These are phyloP conservation scores for Pegoplata infirma DNA, from an alignment of 2,888 invertebrate species.

Conservation along the genomic window DNA sequence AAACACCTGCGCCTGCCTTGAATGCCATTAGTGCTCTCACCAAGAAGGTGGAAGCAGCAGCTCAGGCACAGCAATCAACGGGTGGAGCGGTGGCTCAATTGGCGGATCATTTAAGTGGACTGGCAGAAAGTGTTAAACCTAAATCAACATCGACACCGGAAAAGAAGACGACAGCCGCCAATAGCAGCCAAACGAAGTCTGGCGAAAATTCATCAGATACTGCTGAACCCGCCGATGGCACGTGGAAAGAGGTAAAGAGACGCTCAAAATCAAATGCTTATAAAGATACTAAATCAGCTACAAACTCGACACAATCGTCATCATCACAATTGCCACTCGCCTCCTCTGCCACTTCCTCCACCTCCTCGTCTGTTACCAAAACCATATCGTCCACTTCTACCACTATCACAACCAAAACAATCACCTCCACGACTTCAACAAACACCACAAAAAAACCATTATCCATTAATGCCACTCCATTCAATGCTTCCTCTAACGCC, in stretches of 20 bases:
- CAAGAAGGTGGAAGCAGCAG: slow-evolving; percentile 70
- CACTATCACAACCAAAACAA: slow-evolving; percentile 54
- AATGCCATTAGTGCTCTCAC: slow-evolving; percentile 73
- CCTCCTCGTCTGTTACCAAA: slow-evolving; percentile 46
- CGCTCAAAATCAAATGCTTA: slow-evolving; percentile 80
- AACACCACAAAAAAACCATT: slow-evolving; percentile 52
- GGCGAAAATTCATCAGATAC: slow-evolving; percentile 39
- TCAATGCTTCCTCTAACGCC: slow-evolving; percentile 44
- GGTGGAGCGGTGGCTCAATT: slow-evolving; percentile 71
- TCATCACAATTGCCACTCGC: slow-evolving; percentile 65
- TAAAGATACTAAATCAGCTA: slow-evolving; percentile 76
- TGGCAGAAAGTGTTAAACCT: slow-evolving; percentile 73
- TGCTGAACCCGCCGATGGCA: slow-evolving; percentile 69
- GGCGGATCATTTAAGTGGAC: slow-evolving; percentile 75
- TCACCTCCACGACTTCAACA: slow-evolving; percentile 54
- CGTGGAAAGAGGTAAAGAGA: slow-evolving; percentile 81
- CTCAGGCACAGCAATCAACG: slow-evolving; percentile 48
- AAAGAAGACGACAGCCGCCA: slow-evolving; percentile 55
- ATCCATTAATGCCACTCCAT: slow-evolving; percentile 47
- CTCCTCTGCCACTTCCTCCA: slow-evolving; percentile 49
- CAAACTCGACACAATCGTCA: slow-evolving; percentile 66
- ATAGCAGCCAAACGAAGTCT: neutral
- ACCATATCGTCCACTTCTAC: slow-evolving; percentile 61
- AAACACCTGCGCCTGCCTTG: slow-evolving; percentile 61
- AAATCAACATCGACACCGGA: slow-evolving; percentile 69